phyloP scores from a whole-genome alignment of 2,888 invertebrate species.

The Euplagia quadripunctaria region DNA sequence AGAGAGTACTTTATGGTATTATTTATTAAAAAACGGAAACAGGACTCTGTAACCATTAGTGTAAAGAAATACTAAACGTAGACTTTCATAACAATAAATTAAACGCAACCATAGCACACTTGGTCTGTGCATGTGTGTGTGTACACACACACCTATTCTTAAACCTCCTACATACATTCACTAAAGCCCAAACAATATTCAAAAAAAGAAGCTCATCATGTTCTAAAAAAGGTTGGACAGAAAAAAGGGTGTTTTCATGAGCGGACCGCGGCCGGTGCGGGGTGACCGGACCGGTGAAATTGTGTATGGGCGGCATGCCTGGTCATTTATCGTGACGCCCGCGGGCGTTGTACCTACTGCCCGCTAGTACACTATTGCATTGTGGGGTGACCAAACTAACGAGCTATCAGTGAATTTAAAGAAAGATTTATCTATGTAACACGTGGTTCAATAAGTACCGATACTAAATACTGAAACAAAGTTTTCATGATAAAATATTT shows the following conservation, averaged over 20 bases:
- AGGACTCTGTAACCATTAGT: no score
- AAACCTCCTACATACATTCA: conserved; percentile 3
- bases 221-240: conserved; percentile 50
- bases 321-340: conserved; percentile 84
- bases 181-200: conserved; percentile 46
- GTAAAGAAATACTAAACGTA: background rate
- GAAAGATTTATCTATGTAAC: background rate
- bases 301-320: conserved; percentile 77
- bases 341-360: conserved; percentile 76
- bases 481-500: no score
- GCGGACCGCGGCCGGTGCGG: conserved; percentile 43
- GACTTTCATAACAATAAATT: background rate
- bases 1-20: no score
- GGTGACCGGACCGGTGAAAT: conserved; percentile 73
- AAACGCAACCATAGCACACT: conserved; percentile 7
- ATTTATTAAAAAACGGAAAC: no score
- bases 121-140: no score
- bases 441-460: no score
- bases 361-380: conserved; percentile 61
- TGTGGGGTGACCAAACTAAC: conserved; percentile 26
- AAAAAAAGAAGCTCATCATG: conserved; percentile 50
- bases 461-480: no score
- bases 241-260: conserved; percentile 73
- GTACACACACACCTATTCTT: background rate
- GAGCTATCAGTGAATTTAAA: background rate